A percentile compares a stretch with the other conserved stretches of the same genome.
These are phyloP conservation scores for Pantala flavescens DNA, from an alignment of 1,140 invertebrate genomes.

Conservation along the genomic window DNA sequence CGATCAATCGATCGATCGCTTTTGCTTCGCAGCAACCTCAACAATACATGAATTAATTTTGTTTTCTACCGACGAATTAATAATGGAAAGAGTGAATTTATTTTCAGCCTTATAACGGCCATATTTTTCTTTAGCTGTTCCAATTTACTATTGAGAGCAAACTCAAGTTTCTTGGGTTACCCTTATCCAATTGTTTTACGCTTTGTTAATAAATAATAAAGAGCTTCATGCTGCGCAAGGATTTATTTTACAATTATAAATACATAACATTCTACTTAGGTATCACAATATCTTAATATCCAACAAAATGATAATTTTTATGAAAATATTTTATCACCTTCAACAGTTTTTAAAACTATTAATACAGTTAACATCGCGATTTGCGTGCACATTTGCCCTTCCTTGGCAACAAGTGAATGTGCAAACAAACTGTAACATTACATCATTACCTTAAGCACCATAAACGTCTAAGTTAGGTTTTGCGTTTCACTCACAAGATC, in stretches of 20 bases:
- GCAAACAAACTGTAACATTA: background rate
- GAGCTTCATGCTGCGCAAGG: background rate
- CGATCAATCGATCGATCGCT: too few species aligned
- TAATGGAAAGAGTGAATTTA: too few species aligned
- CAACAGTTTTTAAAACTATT: background rate
- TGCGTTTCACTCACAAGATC: background rate
- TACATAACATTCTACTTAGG: background rate
- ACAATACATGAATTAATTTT: too few species aligned
- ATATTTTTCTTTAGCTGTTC: too few species aligned
- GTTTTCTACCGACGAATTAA: too few species aligned
- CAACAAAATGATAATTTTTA: background rate
- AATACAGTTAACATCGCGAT: background rate
- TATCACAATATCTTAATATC: background rate
- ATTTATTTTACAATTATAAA: background rate
- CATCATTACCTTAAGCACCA: background rate
- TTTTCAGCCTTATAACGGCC: too few species aligned
- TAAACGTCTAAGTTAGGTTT: background rate
- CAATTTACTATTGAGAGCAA: too few species aligned
- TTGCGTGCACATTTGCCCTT: background rate
- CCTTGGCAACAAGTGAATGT: background rate
- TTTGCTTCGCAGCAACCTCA: too few species aligned
- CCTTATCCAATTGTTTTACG: too few species aligned
- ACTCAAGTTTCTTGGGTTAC: too few species aligned
- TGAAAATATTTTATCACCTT: background rate
- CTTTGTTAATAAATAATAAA: too few species aligned